Evolutionary conservation across 2,797 vertebrate species (phyloP).

Genomic region (Micrastur ruficollis): DNA sequence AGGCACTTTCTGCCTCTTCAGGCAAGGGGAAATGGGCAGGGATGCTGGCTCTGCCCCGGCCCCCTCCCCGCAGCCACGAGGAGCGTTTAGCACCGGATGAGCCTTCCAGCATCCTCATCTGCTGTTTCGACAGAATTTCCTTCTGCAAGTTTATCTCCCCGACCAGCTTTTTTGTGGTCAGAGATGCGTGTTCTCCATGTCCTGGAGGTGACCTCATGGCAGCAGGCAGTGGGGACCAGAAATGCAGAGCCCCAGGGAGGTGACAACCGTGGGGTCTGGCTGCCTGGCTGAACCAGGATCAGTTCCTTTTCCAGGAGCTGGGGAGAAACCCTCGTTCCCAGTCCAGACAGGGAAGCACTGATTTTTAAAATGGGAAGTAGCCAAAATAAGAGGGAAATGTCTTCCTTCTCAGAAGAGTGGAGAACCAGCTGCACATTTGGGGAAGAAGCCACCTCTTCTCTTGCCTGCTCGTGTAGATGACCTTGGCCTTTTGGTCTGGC

Average conservation of each 20-base stretch:
- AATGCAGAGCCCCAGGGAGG: neutral
- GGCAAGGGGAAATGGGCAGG: too few species aligned
- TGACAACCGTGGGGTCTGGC: neutral
- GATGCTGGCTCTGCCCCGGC: accelerated
- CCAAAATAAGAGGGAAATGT: neutral
- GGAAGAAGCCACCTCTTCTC: neutral
- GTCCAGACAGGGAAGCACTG: accelerated
- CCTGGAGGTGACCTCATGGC: accelerated
- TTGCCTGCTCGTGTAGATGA: neutral
- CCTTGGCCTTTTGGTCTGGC: accelerated
- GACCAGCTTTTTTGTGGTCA: accelerated
- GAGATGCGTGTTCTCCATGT: accelerated
- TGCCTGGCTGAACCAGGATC: neutral
- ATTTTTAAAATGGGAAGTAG: neutral
- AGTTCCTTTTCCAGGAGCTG: neutral
- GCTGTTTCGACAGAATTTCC: neutral
- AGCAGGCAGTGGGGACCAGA: too few species aligned
- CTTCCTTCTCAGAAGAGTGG: neutral
- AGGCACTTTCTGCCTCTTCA: neutral
- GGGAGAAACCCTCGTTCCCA: too few species aligned
- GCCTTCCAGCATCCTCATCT: neutral
- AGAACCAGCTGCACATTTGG: neutral
- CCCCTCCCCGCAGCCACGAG: accelerated
- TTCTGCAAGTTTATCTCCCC: neutral
- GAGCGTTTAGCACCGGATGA: neutral